phyloP scores from a whole-genome alignment of 2,113 vertebrate genomes.

The Phyllostomus hastatus region DNA sequence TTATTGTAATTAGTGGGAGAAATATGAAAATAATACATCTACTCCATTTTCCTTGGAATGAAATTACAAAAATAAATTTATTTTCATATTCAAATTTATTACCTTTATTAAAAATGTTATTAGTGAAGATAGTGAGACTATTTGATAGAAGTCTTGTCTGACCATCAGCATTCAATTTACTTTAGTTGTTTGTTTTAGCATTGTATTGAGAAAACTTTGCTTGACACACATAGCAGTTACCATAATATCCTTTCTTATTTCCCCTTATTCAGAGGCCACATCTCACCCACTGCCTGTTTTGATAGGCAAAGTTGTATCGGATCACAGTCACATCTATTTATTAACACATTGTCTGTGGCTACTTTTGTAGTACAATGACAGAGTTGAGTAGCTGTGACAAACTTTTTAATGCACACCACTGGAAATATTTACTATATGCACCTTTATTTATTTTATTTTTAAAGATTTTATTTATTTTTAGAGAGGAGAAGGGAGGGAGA shows the following conservation, averaged over 20 bases:
- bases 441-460: neutral
- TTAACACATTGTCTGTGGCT: neutral
- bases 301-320: neutral
- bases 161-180: neutral
- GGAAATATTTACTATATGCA: neutral
- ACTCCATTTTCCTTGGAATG: neutral
- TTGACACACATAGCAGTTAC: neutral
- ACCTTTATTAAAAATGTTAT: neutral
- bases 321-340: neutral
- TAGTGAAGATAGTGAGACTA: neutral
- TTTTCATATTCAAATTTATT: neutral
- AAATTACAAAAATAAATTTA: neutral
- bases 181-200: neutral
- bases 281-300: neutral
- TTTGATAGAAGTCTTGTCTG: neutral
- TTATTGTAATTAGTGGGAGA: neutral
- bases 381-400: neutral
- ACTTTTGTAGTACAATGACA: neutral
- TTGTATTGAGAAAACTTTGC: constrained; percentile 3
- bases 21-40: neutral
- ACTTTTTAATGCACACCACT: neutral
- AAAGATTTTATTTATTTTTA: too few relatives aligned
- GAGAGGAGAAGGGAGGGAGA: too few relatives aligned
- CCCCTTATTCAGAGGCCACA: neutral
- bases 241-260: neutral